These are phyloP conservation scores for Incurvaria masculella DNA, from an alignment of 2,888 invertebrate species.

Conservation along the genomic window DNA sequence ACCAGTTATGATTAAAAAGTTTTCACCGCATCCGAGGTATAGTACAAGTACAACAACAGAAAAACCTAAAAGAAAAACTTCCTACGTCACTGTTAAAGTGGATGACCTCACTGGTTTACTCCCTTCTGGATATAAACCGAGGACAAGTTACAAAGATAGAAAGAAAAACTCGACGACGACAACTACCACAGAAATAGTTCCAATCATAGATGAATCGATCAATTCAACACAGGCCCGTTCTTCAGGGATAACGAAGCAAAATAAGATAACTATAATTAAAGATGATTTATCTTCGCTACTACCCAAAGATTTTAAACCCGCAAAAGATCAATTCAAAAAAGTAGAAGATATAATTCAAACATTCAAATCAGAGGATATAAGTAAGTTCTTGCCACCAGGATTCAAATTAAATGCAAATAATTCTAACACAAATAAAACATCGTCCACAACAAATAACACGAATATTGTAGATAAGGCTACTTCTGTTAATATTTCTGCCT, in stretches of 20 bases:
- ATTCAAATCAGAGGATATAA: constrained; percentile 51
- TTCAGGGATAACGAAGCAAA: constrained; percentile 55
- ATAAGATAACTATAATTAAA: constrained; percentile 53
- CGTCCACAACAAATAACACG: constrained; percentile 27
- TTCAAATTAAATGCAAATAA: constrained; percentile 44
- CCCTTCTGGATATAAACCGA: constrained; percentile 62
- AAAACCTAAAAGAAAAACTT: constrained; percentile 41
- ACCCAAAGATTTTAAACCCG: constrained; percentile 51
- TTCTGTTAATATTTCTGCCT: constrained; percentile 49
- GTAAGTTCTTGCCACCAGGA: constrained; percentile 63
- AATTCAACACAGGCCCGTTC: constrained; percentile 49
- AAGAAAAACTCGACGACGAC: constrained; percentile 47
- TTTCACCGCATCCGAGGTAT: constrained; percentile 49
- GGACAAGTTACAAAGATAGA: constrained; percentile 51
- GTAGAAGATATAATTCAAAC: constrained; percentile 17
- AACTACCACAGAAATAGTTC: constrained; percentile 20
- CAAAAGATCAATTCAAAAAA: constrained; percentile 42
- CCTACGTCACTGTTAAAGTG: constrained; percentile 47
- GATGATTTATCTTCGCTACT: constrained; percentile 50
- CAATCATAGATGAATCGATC: constrained; percentile 23
- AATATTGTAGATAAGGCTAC: constrained; percentile 30
- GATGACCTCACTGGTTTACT: constrained; percentile 60
- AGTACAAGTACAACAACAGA: constrained; percentile 13
- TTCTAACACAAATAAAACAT: constrained; percentile 29
- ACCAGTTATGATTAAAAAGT: constrained; percentile 64